Conservation (phyloP, 2,797 vertebrate species). For the Monodelphis domestica region DNA sequence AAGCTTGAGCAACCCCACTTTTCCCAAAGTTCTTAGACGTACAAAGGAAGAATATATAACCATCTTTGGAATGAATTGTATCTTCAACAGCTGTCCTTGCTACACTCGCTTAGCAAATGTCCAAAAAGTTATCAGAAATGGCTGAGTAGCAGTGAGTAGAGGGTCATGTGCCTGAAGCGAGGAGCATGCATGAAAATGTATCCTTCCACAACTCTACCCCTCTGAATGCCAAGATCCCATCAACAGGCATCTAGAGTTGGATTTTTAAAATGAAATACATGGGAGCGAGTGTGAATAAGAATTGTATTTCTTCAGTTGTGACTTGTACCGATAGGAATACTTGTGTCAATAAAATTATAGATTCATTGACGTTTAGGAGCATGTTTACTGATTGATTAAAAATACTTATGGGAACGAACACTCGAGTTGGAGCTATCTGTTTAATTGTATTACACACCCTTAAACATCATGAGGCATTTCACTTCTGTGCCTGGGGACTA, state of each 20-base stretch:
- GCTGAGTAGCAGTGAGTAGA: too few species aligned
- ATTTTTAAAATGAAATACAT: background rate
- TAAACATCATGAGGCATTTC: background rate
- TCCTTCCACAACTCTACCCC: background rate
- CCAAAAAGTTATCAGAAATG: too few species aligned
- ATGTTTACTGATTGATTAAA: background rate
- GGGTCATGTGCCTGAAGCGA: too few species aligned
- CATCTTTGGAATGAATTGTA: too few species aligned
- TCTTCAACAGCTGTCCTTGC: too few species aligned
- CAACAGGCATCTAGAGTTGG: too few species aligned
- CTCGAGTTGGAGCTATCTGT: background rate
- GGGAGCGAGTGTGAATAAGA: background rate
- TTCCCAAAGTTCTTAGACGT: too few species aligned
- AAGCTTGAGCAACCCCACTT: background rate
- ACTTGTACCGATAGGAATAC: background rate
- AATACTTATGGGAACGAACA: conserved; percentile 19
- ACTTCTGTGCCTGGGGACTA: background rate
- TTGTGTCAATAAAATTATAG: conserved; percentile 16
- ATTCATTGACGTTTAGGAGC: conserved; percentile 38
- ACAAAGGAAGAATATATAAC: too few species aligned
- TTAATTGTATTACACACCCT: background rate
- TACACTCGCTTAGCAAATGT: too few species aligned
- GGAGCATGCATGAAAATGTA: too few species aligned
- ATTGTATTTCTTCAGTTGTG: background rate
- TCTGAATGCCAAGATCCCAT: background rate